phyloP scores from a whole-genome alignment of 2,797 vertebrate genomes.

The Sebastes vulpes region DNA sequence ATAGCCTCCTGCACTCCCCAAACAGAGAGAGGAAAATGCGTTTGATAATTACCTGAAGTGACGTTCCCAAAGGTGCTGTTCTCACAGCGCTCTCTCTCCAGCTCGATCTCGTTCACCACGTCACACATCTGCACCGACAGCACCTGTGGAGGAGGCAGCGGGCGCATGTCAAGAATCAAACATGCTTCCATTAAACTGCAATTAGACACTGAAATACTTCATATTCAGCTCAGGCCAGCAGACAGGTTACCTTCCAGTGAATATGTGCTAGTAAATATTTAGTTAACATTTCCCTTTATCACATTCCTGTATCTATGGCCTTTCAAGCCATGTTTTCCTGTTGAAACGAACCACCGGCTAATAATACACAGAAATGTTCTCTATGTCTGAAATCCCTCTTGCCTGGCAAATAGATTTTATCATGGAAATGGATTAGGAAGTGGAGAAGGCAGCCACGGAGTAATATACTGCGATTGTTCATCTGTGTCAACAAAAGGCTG shows the following conservation, averaged over 20 bases:
- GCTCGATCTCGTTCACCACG: slow-evolving; percentile 82
- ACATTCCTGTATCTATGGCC: background rate
- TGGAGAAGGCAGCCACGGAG: slow-evolving; percentile 50
- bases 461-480: slow-evolving; percentile 75
- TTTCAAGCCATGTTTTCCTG: background rate
- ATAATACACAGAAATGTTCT: slow-evolving; percentile 43
- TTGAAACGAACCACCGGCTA: background rate
- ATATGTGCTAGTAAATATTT: slow-evolving; percentile 12
- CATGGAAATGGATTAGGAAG: slow-evolving; percentile 68
- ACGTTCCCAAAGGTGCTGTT: slow-evolving; percentile 81
- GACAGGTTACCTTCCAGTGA: background rate
- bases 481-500: slow-evolving; percentile 75
- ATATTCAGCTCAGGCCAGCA: background rate
- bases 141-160: slow-evolving; percentile 70
- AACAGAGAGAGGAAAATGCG: slow-evolving; percentile 26
- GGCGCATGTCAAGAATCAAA: slow-evolving; percentile 7
- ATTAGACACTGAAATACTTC: background rate
- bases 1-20: slow-evolving; percentile 12
- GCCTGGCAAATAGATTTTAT: slow-evolving; percentile 64
- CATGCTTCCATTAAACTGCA: background rate
- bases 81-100: slow-evolving; percentile 83
- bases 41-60: slow-evolving; percentile 81
- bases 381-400: slow-evolving; percentile 38
- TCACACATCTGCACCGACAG: slow-evolving; percentile 84
- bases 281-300: background rate